Evolutionary conservation across 1,140 invertebrate species (phyloP).

Genomic region (Oryctes rhinoceros): DNA sequence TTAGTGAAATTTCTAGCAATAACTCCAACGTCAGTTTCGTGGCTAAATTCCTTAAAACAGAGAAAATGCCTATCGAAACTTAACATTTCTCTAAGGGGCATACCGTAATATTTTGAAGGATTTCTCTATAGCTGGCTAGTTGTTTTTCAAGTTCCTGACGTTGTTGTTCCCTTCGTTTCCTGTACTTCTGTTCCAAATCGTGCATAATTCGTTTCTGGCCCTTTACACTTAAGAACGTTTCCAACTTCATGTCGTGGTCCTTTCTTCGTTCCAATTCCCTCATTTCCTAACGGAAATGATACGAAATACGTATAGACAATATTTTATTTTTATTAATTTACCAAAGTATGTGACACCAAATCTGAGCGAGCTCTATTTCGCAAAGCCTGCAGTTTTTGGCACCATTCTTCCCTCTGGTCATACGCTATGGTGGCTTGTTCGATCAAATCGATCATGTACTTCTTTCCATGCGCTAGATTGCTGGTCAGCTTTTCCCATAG

Average conservation of each 20-base stretch:
- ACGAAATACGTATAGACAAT: not conserved
- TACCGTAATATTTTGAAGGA: constrained; percentile 75
- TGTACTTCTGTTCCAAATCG: constrained; percentile 76
- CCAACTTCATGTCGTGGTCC: constrained; percentile 84
- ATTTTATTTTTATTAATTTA: constrained; percentile 67
- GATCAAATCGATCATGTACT: constrained; percentile 79
- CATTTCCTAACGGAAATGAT: constrained; percentile 69
- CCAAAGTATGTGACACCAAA: constrained; percentile 61
- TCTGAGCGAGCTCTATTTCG: constrained; percentile 71
- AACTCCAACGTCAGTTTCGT: constrained; percentile 61
- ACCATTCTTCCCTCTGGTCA: constrained; percentile 84
- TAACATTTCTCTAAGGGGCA: not conserved
- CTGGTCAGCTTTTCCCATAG: constrained; percentile 75
- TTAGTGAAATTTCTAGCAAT: constrained; percentile 81
- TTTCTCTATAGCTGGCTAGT: constrained; percentile 73
- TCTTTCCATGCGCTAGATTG: constrained; percentile 74
- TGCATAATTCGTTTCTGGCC: constrained; percentile 81
- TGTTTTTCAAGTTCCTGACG: constrained; percentile 75
- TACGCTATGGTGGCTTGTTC: constrained; percentile 84
- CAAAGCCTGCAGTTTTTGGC: constrained; percentile 78
- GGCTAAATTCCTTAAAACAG: constrained; percentile 64
- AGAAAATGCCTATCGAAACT: not conserved
- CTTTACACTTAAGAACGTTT: constrained; percentile 84
- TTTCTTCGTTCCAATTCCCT: constrained; percentile 82
- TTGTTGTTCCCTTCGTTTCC: constrained; percentile 68